Conservation (phyloP, 2,797 vertebrate genomes). For the Coendou prehensilis region DNA sequence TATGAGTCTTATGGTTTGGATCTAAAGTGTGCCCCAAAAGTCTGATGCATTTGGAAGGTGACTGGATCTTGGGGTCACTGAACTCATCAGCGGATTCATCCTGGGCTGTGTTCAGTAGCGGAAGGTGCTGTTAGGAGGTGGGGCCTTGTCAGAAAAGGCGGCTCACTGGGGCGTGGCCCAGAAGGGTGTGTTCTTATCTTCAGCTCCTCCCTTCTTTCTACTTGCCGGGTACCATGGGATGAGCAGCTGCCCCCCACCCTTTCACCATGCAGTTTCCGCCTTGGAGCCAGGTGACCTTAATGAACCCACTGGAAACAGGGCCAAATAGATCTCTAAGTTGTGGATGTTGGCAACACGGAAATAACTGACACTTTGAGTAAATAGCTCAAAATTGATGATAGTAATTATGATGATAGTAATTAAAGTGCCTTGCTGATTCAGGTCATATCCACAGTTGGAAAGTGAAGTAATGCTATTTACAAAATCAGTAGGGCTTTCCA, state of each 20-base stretch:
- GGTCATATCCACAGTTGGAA: background rate
- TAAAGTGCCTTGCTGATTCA: background rate
- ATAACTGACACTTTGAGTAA: background rate
- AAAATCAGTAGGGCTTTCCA: constrained; percentile 29
- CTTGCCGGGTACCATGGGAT: background rate
- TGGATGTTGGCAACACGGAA: background rate
- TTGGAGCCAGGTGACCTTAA: background rate
- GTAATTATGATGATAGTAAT: constrained; percentile 7
- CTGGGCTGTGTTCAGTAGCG: background rate
- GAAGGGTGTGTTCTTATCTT: background rate
- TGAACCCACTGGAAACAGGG: background rate
- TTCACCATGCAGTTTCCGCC: background rate
- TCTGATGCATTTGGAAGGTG: background rate
- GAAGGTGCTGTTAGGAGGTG: background rate
- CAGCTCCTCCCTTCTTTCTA: background rate
- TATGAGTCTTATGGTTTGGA: background rate
- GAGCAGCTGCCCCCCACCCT: background rate
- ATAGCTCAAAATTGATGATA: constrained; percentile 45
- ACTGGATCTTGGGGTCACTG: background rate
- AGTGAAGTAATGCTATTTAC: constrained; percentile 24
- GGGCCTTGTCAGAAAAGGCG: background rate
- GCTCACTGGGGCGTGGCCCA: background rate
- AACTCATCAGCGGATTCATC: background rate
- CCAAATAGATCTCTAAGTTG: background rate
- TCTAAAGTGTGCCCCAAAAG: background rate